phyloP scores from a whole-genome alignment of 1,140 invertebrate species.

The Drosophila asahinai region DNA sequence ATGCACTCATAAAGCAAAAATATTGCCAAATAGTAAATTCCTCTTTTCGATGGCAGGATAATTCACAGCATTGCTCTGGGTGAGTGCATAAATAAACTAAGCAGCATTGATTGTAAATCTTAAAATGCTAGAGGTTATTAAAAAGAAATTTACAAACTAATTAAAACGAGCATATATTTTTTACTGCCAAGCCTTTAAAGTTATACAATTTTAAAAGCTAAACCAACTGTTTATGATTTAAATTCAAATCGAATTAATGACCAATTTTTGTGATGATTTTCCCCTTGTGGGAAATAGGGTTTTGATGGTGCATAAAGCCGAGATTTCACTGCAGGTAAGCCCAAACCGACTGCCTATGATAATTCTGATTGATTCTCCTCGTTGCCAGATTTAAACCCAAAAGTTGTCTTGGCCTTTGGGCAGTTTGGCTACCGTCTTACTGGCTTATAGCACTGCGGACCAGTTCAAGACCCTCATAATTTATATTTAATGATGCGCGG shows the following conservation, averaged over 20 bases:
- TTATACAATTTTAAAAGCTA: neutral
- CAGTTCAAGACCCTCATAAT: constrained; percentile 71
- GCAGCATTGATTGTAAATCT: neutral
- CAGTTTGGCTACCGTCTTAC: constrained; percentile 42
- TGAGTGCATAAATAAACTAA: neutral
- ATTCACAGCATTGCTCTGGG: neutral
- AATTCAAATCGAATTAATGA: neutral
- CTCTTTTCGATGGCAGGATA: constrained; percentile 11
- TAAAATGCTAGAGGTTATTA: no score
- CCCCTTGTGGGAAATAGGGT: neutral
- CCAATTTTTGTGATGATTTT: neutral
- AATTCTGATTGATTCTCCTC: constrained; percentile 47
- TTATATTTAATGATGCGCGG: constrained; percentile 77
- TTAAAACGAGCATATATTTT: no score
- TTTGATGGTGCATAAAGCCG: neutral
- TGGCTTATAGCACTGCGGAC: constrained; percentile 24
- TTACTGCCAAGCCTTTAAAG: no score
- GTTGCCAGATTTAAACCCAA: constrained; percentile 15
- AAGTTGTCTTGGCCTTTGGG: constrained; percentile 35
- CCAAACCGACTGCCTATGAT: constrained; percentile 17
- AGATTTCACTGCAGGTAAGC: constrained; percentile 15
- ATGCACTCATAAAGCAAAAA: constrained; percentile 65
- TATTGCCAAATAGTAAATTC: constrained; percentile 55
- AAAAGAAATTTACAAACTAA: no score
- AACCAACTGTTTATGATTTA: neutral